Conservation (phyloP, 92 coral and sea anemone genomes). For the Zoanthus sociatus region DNA sequence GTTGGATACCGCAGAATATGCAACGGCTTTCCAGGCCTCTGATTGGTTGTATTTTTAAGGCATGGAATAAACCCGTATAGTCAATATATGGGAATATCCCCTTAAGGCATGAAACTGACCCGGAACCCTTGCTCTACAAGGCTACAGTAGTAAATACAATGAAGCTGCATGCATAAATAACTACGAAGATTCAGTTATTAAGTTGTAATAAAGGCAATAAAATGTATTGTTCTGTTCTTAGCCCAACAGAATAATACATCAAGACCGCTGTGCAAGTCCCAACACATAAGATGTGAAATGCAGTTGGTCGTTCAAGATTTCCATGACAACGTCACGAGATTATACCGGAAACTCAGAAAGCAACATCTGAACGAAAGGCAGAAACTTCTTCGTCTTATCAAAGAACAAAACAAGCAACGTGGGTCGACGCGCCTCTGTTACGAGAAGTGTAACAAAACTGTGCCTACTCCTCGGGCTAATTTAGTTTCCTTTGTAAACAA, state of each 20-base stretch:
- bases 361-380: conserved; percentile 21
- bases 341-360: background rate
- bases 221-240: background rate
- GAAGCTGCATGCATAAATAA: too few species aligned
- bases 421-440: background rate
- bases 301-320: background rate
- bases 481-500: background rate
- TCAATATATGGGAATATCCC: too few species aligned
- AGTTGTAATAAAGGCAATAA: too few species aligned
- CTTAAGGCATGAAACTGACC: too few species aligned
- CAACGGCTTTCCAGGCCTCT: too few species aligned
- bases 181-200: too few species aligned
- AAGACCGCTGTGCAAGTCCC: background rate
- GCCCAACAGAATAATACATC: background rate
- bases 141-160: too few species aligned
- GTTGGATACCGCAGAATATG: too few species aligned
- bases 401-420: background rate
- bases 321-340: conserved; percentile 5
- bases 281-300: conserved; percentile 6
- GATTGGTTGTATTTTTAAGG: too few species aligned
- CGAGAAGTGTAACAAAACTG: too few species aligned
- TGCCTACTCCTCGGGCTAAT: conserved; percentile 11
- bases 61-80: too few species aligned
- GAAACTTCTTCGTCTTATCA: conserved; percentile 1
- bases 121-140: too few species aligned